Conservation (phyloP, 2,113 vertebrate species). For the Gnathonemus longibarbis region DNA sequence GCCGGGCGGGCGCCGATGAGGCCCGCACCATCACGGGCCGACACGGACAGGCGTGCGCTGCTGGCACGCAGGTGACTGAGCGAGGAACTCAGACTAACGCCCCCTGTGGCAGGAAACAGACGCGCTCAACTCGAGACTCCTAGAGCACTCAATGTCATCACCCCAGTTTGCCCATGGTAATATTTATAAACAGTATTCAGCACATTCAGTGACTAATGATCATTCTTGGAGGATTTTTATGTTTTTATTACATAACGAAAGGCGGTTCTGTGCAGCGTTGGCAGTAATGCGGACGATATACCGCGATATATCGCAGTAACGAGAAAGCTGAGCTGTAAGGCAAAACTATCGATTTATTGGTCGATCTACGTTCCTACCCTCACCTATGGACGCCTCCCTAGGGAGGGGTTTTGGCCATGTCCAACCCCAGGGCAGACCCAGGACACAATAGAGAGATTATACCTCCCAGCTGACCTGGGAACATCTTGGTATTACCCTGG, state of each 20-base stretch:
- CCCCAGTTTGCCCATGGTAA: not conserved
- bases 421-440: not conserved
- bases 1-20: slow-evolving; percentile 60
- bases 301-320: not conserved
- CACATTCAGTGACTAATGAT: not conserved
- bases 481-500: not conserved
- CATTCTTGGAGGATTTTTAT: not conserved
- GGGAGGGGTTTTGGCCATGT: not conserved
- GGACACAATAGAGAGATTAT: not conserved
- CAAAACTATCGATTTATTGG: not conserved
- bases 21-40: slow-evolving; percentile 71
- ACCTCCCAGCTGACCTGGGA: not conserved
- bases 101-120: slow-evolving; percentile 53
- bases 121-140: not conserved
- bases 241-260: not conserved
- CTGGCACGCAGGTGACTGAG: slow-evolving; percentile 61
- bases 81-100: slow-evolving; percentile 68
- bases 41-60: slow-evolving; percentile 58
- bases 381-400: not conserved
- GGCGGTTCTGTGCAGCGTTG: not conserved
- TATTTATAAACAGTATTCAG: not conserved
- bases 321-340: not conserved
- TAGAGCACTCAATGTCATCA: not conserved
- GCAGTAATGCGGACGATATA: not conserved
- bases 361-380: not conserved